These are phyloP conservation scores for Diaphora mendica DNA, from an alignment of 2,888 invertebrate genomes.

Conservation along the genomic window DNA sequence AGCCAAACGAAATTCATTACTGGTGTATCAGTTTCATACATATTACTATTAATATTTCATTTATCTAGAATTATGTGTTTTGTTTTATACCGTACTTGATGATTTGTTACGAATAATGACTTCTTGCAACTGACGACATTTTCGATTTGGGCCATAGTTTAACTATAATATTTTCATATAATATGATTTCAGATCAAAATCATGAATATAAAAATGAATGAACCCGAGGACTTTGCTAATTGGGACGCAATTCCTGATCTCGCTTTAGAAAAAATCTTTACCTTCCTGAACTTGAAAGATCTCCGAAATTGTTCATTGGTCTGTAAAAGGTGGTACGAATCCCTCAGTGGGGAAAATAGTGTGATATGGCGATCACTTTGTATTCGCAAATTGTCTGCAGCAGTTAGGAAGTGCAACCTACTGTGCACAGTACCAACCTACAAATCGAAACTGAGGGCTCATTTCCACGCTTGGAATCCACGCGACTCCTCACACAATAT, in stretches of 20 bases:
- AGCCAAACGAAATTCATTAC: neutral
- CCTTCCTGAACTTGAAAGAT: constrained; percentile 94
- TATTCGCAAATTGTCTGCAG: constrained; percentile 94
- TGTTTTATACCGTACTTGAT: too few relatives aligned
- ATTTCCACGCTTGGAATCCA: constrained; percentile 98
- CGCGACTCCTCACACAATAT: constrained; percentile 98
- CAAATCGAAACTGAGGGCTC: constrained; percentile 97
- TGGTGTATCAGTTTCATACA: neutral
- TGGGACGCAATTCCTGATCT: constrained; percentile 90
- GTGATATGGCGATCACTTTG: constrained; percentile 98
- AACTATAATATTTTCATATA: neutral
- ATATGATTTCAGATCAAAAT: constrained; percentile 12
- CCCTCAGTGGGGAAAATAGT: constrained; percentile 96
- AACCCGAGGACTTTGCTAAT: constrained; percentile 83
- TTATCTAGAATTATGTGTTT: too few relatives aligned
- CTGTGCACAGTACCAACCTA: constrained; percentile 95
- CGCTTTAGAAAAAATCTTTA: constrained; percentile 96
- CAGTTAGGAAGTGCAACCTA: constrained; percentile 94
- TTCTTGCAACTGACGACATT: neutral
- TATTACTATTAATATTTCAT: too few relatives aligned
- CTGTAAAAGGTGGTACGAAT: constrained; percentile 96
- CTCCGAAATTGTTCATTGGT: constrained; percentile 95
- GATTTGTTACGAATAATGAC: neutral
- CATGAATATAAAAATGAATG: constrained; percentile 52
- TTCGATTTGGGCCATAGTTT: too few relatives aligned